A percentile compares a stretch with the other conserved stretches of the same genome.
Conservation (phyloP, 2,888 invertebrate species). For the Eulithis testata region DNA sequence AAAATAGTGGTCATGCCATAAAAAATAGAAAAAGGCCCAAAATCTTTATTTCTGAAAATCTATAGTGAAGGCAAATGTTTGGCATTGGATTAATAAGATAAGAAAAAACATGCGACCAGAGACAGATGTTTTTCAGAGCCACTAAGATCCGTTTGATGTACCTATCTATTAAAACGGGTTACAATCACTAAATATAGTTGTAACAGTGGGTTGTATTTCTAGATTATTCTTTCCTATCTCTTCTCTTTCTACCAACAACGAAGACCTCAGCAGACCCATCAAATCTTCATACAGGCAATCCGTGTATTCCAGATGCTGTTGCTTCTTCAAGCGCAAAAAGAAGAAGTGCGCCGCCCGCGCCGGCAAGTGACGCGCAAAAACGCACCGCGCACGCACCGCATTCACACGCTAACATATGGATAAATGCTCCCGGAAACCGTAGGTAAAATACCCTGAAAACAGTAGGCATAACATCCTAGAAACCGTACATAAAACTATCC, state of each 20-base stretch:
- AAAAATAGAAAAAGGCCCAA: too few relatives aligned
- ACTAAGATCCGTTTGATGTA: too few relatives aligned
- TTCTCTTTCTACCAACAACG: slow-evolving; percentile 47
- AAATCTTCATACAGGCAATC: slow-evolving; percentile 84
- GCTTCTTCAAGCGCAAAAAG: slow-evolving; percentile 99
- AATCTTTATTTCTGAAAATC: too few relatives aligned
- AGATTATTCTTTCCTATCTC: slow-evolving; percentile 16
- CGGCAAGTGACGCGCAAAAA: slow-evolving; percentile 92
- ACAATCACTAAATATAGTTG: too few relatives aligned
- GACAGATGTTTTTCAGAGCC: too few relatives aligned
- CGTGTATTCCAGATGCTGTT: slow-evolving; percentile 95
- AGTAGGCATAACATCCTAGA: neutral
- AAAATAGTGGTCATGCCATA: too few relatives aligned
- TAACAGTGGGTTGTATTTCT: neutral
- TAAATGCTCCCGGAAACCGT: slow-evolving; percentile 25
- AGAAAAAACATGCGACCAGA: too few relatives aligned
- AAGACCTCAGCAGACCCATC: slow-evolving; percentile 77
- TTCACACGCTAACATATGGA: slow-evolving; percentile 32
- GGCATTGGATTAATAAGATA: too few relatives aligned
- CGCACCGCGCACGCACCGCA: slow-evolving; percentile 40
- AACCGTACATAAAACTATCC: neutral
- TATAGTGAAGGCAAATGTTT: too few relatives aligned
- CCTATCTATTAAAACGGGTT: too few relatives aligned
- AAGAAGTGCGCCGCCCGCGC: slow-evolving; percentile 95
- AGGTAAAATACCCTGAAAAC: slow-evolving; percentile 12